Evolutionary conservation across 2,113 vertebrate genomes (phyloP).

Genomic region (Sminthopsis crassicaudata): DNA sequence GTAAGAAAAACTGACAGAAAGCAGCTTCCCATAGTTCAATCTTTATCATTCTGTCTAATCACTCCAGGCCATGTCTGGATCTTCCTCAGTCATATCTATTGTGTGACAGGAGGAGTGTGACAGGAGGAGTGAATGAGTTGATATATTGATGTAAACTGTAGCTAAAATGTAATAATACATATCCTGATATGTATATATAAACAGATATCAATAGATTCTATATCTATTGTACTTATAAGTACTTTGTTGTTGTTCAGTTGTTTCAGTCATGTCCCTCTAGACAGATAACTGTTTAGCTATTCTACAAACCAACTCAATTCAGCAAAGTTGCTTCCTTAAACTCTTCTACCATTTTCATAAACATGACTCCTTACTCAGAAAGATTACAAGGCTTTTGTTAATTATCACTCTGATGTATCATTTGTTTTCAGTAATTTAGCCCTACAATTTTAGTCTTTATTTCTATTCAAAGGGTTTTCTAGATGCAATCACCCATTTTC

Average conservation of each 20-base stretch:
- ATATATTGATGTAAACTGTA: neutral
- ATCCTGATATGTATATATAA: neutral
- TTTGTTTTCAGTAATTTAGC: neutral
- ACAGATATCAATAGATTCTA: neutral
- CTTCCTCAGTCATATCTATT: neutral
- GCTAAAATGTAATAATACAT: neutral
- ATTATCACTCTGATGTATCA: neutral
- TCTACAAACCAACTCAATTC: neutral
- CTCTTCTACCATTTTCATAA: neutral
- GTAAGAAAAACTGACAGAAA: neutral
- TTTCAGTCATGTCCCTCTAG: neutral
- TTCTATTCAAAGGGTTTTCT: neutral
- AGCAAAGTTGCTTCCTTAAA: neutral
- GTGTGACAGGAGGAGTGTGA: neutral
- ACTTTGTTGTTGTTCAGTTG: neutral
- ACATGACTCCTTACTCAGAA: neutral
- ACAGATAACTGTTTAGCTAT: neutral
- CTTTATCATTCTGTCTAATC: neutral
- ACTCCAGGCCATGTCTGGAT: neutral
- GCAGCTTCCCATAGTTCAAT: neutral
- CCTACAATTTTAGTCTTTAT: neutral
- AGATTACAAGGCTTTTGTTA: neutral
- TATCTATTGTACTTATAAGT: too few relatives aligned
- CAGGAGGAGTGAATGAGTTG: neutral
- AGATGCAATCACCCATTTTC: neutral